Base-by-base conservation (phyloP, 1,140 invertebrate species). In the Heliconius hermathena region DNA sequence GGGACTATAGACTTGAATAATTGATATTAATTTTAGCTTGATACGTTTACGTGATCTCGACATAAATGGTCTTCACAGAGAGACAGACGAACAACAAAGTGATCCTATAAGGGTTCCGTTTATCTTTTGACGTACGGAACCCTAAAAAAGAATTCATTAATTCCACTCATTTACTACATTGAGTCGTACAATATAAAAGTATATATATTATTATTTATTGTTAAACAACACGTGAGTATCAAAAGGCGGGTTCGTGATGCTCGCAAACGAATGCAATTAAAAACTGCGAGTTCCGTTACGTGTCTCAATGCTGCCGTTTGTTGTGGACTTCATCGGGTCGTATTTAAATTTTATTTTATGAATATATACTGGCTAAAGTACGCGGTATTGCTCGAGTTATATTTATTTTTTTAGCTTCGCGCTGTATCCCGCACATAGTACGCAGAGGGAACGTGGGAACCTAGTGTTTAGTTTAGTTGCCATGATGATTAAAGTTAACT, bases 181-280 rank as follows among this genome's bases (percentile, higher is more conserved):
- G 60, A 66, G 22, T 29, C 26, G 9, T 66, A 29, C n/a, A 29
- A 26, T 66, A 66, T 66, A 66, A 66, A 38, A 38, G 36, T 72
- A 36, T 76, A 20, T 66, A 60, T 78, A 77, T 76, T 80, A 80
- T 77, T 80, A 80, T 82, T 85, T 86, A 84, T 81, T 79, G 73
- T 80, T 81, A 46, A 81, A 84, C 76, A 54, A 81, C 74, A 76
- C 78, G 79, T 83, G 81, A 88, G 82, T 73, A 79, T 80, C 79
- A 81, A 76, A 83, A 82, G 81, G 79, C 83, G 76, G 74, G 80
- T 82, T 83, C 88, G 88, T 90, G 88, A 86, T 84, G 82, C 73
- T 73, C 57, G 76, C 87, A 90, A 90, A 90, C 83, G 87, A 90
- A 89, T 85, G 86, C 85, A 90, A 90, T 90, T 90, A 90, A 81